These are phyloP conservation scores for Timema podura DNA, from an alignment of 2,888 invertebrate genomes.

Conservation along the genomic window DNA sequence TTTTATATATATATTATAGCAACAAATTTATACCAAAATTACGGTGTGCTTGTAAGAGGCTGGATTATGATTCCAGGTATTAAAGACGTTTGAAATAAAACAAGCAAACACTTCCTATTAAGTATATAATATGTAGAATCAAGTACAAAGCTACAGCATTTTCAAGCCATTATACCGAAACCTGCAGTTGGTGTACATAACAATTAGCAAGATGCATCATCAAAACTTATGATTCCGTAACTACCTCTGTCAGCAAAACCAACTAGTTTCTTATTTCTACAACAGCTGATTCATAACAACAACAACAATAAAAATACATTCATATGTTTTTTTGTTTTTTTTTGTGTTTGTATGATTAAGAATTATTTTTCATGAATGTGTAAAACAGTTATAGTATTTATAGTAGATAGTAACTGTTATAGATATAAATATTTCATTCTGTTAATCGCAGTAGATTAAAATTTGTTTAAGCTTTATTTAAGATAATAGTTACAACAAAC, in stretches of 20 bases:
- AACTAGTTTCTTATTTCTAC: slow-evolving; percentile 20
- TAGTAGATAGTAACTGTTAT: neutral
- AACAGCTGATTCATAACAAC: neutral
- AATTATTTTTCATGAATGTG: slow-evolving; percentile 11
- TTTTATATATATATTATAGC: slow-evolving; percentile 30
- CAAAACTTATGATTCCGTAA: slow-evolving; percentile 29
- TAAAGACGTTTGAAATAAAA: slow-evolving; percentile 19
- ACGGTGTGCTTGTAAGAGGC: slow-evolving; percentile 25
- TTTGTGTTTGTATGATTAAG: neutral
- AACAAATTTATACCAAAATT: slow-evolving; percentile 33
- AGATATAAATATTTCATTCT: too few relatives aligned
- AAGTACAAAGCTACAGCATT: slow-evolving; percentile 31
- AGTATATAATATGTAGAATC: slow-evolving; percentile 29
- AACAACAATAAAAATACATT: neutral
- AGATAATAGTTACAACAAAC: too few relatives aligned
- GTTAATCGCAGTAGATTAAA: too few relatives aligned
- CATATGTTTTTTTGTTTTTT: neutral
- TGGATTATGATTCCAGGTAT: slow-evolving; percentile 22
- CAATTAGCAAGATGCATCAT: slow-evolving; percentile 15
- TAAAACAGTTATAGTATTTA: neutral
- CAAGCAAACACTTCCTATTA: slow-evolving; percentile 30
- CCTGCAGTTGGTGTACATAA: slow-evolving; percentile 15
- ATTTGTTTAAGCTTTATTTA: too few relatives aligned
- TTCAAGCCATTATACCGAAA: slow-evolving; percentile 18
- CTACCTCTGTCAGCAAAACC: slow-evolving; percentile 30